These are phyloP conservation scores for Butorides virescens DNA, from an alignment of 2,113 vertebrate species.

Conservation along the genomic window DNA sequence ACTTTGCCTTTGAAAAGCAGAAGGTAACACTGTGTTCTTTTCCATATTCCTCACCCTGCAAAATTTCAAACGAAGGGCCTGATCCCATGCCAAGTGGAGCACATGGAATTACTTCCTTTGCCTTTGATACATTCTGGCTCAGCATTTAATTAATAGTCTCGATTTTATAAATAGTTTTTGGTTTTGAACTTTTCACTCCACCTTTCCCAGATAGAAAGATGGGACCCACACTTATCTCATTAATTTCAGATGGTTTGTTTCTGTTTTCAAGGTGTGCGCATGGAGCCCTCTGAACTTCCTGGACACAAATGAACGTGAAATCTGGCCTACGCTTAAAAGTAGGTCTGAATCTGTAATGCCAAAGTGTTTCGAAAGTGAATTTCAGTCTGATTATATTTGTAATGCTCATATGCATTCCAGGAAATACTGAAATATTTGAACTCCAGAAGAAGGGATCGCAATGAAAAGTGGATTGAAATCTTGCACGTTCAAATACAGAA, in stretches of 20 bases:
- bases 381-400: conserved; percentile 35
- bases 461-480: not conserved
- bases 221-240: conserved; percentile 29
- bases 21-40: not conserved
- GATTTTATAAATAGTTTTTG: conserved; percentile 30
- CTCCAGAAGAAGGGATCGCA: not conserved
- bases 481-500: not conserved
- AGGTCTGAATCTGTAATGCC: not conserved
- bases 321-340: conserved; percentile 25
- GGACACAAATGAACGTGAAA: not conserved
- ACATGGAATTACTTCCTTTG: conserved; percentile 62
- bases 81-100: conserved; percentile 45
- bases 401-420: conserved; percentile 34
- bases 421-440: conserved; percentile 42
- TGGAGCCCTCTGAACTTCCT: conserved; percentile 27
- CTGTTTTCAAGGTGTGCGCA: conserved; percentile 14
- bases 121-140: conserved; percentile 60
- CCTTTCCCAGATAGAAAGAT: conserved; percentile 37
- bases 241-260: conserved; percentile 53
- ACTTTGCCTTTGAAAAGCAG: not conserved
- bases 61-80: conserved; percentile 15
- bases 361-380: conserved; percentile 28
- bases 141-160: conserved; percentile 48
- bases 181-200: conserved; percentile 60
- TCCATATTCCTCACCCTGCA: conserved; percentile 2